Percentiles rank a stretch among this genome's conserved stretches.
Conservation (phyloP, 2,888 invertebrate genomes). For the Tachina lurida region DNA sequence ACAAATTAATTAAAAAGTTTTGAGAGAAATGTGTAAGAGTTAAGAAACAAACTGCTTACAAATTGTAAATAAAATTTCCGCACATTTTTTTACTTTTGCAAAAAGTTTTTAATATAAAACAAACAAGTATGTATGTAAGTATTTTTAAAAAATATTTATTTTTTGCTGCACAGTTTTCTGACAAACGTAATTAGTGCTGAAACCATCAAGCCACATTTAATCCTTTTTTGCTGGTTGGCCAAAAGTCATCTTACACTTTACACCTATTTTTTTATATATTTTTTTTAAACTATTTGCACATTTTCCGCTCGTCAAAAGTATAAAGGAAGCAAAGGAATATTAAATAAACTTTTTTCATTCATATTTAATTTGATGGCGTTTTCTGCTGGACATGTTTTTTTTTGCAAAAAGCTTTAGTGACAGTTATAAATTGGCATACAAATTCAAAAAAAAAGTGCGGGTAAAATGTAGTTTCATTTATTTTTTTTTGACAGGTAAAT, state of each 20-base stretch:
- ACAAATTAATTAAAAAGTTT: too few relatives aligned
- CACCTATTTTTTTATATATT: neutral
- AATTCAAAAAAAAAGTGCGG: neutral
- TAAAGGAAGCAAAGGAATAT: constrained; percentile 29
- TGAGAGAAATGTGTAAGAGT: too few relatives aligned
- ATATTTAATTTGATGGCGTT: neutral
- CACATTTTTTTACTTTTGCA: neutral
- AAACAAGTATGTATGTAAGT: neutral
- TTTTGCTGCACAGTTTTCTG: neutral
- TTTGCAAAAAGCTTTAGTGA: constrained; percentile 12
- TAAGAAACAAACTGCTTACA: too few relatives aligned
- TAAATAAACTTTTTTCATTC: constrained; percentile 29
- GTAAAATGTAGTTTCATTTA: neutral
- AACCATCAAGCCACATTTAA: constrained; percentile 31
- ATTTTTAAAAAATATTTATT: neutral
- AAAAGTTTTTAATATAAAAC: neutral
- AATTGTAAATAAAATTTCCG: too few relatives aligned
- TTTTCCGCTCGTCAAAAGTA: neutral
- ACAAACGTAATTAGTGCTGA: constrained; percentile 46
- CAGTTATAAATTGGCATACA: constrained; percentile 36
- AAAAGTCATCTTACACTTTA: constrained; percentile 40
- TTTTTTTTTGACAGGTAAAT: neutral
- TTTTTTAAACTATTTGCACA: neutral
- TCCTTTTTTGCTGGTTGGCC: constrained; percentile 32
- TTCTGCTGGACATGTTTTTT: constrained; percentile 2